phyloP scores from a whole-genome alignment of 2,797 vertebrate species.

The Spondyliosoma cantharus region DNA sequence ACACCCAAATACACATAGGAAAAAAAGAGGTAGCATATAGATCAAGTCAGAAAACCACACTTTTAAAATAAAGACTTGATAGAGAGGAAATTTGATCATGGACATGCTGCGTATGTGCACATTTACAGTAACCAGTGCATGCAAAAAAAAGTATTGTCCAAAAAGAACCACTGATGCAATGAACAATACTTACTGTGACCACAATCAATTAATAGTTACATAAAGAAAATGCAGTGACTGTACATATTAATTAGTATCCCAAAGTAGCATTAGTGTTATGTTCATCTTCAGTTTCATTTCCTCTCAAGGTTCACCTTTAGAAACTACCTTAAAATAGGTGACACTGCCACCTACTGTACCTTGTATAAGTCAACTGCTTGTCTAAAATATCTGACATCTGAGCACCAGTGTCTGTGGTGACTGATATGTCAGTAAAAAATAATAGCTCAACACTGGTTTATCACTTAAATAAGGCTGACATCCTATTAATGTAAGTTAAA shows the following conservation, averaged over 20 bases:
- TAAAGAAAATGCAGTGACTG: too few species aligned
- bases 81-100: too few species aligned
- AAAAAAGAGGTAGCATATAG: too few species aligned
- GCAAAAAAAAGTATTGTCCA: too few species aligned
- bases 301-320: background rate
- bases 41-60: too few species aligned
- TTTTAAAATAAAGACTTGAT: too few species aligned
- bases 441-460: background rate
- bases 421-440: background rate
- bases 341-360: conserved; percentile 12
- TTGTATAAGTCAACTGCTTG: background rate
- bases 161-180: background rate
- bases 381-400: too few species aligned
- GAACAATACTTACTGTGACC: background rate
- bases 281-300: background rate
- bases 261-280: background rate
- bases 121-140: too few species aligned
- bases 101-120: too few species aligned
- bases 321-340: background rate
- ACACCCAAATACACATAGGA: too few species aligned
- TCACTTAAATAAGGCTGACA: background rate
- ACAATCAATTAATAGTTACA: background rate
- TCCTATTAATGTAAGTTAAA: background rate
- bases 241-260: background rate
- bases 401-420: background rate